Conservation (phyloP, 2,797 vertebrate genomes). For the Microctenopoma lineatum region DNA sequence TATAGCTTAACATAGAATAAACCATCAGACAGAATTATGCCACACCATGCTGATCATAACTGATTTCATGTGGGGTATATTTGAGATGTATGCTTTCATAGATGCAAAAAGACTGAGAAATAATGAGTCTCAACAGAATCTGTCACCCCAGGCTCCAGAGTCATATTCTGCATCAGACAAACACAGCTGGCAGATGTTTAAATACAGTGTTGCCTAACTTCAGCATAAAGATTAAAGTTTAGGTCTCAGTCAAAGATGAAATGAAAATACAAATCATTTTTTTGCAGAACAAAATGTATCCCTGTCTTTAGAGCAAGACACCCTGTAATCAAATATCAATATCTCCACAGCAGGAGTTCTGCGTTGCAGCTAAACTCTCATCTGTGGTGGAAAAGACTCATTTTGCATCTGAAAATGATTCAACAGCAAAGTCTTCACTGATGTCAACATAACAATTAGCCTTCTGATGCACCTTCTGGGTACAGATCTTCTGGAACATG, state of each 20-base stretch:
- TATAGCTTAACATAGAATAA: slow-evolving; percentile 26
- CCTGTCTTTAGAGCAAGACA: slow-evolving; percentile 48
- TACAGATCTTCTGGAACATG: slow-evolving; percentile 13
- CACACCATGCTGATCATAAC: slow-evolving; percentile 26
- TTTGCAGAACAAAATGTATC: slow-evolving; percentile 24
- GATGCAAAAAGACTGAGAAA: slow-evolving; percentile 39
- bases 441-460: slow-evolving; percentile 54
- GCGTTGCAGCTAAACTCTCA: slow-evolving; percentile 28
- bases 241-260: slow-evolving; percentile 17
- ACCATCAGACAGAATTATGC: slow-evolving; percentile 15
- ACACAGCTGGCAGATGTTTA: slow-evolving; percentile 53
- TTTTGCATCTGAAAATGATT: slow-evolving; percentile 37
- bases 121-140: slow-evolving; percentile 52
- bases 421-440: slow-evolving; percentile 16
- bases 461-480: slow-evolving; percentile 42
- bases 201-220: slow-evolving; percentile 39
- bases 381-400: slow-evolving; percentile 45
- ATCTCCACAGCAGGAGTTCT: slow-evolving; percentile 52
- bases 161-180: slow-evolving; percentile 42
- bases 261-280: slow-evolving; percentile 37
- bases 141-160: slow-evolving; percentile 33
- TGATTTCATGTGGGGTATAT: slow-evolving; percentile 37
- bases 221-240: slow-evolving; percentile 28
- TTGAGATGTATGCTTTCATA: slow-evolving; percentile 37
- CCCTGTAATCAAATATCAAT: slow-evolving; percentile 69